These are phyloP conservation scores for Phocoena sinus DNA, from an alignment of 2,113 vertebrate species.

Conservation along the genomic window DNA sequence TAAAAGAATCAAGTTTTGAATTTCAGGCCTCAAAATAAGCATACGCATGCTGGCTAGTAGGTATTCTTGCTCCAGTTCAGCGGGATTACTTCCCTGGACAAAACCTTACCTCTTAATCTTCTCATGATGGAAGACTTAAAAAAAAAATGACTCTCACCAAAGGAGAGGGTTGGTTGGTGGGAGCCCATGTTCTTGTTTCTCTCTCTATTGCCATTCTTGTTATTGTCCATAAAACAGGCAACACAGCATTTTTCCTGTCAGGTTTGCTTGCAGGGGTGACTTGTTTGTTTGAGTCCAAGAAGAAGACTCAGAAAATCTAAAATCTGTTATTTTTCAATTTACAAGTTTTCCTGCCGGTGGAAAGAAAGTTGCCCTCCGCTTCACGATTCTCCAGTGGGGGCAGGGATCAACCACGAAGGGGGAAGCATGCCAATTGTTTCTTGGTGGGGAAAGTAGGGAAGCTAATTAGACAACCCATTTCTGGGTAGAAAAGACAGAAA, in stretches of 20 bases:
- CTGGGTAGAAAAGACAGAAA: slow-evolving; percentile 9
- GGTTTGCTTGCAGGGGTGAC: background rate
- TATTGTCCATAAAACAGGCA: background rate
- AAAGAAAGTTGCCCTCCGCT: background rate
- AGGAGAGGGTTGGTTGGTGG: background rate
- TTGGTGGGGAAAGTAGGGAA: background rate
- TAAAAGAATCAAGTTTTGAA: background rate
- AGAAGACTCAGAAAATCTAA: slow-evolving; percentile 19
- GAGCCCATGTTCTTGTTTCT: background rate
- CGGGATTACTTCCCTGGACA: background rate
- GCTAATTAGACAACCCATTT: background rate
- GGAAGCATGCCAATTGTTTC: background rate
- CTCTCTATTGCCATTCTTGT: background rate
- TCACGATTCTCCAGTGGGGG: background rate
- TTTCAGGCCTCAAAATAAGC: background rate
- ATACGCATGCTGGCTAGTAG: background rate
- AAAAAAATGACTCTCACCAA: background rate
- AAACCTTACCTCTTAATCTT: background rate
- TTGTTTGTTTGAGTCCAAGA: slow-evolving; percentile 23
- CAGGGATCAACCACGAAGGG: background rate
- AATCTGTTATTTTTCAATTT: slow-evolving; percentile 35
- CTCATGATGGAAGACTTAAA: background rate
- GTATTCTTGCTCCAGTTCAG: background rate
- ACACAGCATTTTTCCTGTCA: background rate
- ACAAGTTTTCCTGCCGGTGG: background rate